phyloP scores from a whole-genome alignment of 2,888 invertebrate species.

The Thymelicus sylvestris region DNA sequence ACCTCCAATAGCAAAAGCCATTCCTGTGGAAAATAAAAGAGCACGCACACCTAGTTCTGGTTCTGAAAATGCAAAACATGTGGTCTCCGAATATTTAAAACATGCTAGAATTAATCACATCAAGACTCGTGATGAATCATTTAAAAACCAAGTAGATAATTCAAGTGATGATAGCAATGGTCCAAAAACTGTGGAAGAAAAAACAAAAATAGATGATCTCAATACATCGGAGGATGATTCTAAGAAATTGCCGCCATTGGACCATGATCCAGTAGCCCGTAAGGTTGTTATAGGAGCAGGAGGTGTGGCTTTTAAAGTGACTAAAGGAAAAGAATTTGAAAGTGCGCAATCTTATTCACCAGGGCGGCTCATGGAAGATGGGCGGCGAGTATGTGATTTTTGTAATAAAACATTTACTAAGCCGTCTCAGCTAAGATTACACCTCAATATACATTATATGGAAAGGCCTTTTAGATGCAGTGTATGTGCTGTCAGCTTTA shows the following conservation, averaged over 20 bases:
- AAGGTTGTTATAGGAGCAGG: slow-evolving; percentile 87
- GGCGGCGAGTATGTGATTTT: slow-evolving; percentile 91
- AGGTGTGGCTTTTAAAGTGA: slow-evolving; percentile 85
- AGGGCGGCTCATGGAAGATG: slow-evolving; percentile 88
- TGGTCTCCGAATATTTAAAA: slow-evolving; percentile 87
- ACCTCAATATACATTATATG: slow-evolving; percentile 98
- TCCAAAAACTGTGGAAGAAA: slow-evolving; percentile 64
- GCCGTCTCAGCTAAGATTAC: slow-evolving; percentile 94
- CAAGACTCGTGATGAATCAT: slow-evolving; percentile 68
- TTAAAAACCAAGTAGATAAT: slow-evolving; percentile 62
- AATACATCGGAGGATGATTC: slow-evolving; percentile 63
- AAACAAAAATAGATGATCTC: slow-evolving; percentile 58
- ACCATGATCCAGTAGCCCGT: slow-evolving; percentile 79
- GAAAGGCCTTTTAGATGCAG: slow-evolving; percentile 96
- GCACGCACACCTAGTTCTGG: slow-evolving; percentile 60
- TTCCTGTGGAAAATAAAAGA: slow-evolving; percentile 56
- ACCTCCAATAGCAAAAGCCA: slow-evolving; percentile 41
- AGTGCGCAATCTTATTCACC: slow-evolving; percentile 73
- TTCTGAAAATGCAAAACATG: slow-evolving; percentile 85
- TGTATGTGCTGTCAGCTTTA: slow-evolving; percentile 95
- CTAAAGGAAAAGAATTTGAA: slow-evolving; percentile 81
- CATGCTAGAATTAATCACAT: slow-evolving; percentile 81
- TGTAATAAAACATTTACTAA: slow-evolving; percentile 97
- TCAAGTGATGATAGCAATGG: slow-evolving; percentile 59
- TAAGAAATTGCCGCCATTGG: slow-evolving; percentile 63